phyloP scores from a whole-genome alignment of 30 jellyfish, hydroid and myxozoan species.

The Aurelia coerulea region DNA sequence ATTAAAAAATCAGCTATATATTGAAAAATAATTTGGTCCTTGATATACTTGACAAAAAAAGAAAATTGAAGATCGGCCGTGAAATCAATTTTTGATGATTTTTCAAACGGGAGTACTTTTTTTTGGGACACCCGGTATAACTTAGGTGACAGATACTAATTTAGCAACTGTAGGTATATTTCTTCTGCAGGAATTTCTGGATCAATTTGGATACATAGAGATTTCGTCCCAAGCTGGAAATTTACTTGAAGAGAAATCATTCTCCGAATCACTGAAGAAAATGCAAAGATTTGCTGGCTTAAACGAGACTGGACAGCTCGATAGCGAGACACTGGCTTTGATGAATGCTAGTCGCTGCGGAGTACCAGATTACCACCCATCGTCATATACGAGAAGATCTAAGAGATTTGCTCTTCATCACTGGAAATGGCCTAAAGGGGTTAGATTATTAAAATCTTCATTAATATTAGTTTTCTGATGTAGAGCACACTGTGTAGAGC shows the following conservation, averaged over 20 bases:
- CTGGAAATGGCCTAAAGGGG: slow-evolving; percentile 73
- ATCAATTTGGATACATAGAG: slow-evolving; percentile 55
- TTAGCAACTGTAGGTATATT: background rate
- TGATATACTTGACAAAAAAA: too few species aligned
- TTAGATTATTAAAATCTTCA: background rate
- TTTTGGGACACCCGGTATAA: too few species aligned
- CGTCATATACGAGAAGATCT: slow-evolving; percentile 6
- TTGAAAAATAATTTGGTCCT: too few species aligned
- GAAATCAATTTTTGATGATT: too few species aligned
- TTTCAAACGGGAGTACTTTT: too few species aligned
- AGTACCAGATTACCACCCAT: slow-evolving; percentile 54
- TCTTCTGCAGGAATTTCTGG: slow-evolving; percentile 55
- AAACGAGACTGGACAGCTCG: slow-evolving; percentile 69
- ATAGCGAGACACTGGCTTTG: slow-evolving; percentile 47
- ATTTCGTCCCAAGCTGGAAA: slow-evolving; percentile 17
- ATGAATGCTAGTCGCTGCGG: slow-evolving; percentile 80
- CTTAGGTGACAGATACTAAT: too few species aligned
- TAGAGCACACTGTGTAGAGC: too few species aligned
- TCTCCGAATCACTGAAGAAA: slow-evolving; percentile 32
- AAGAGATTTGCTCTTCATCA: slow-evolving; percentile 62
- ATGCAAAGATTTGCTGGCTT: slow-evolving; percentile 82
- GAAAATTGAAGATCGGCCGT: too few species aligned
- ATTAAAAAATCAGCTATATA: too few species aligned
- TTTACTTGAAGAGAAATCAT: slow-evolving; percentile 16
- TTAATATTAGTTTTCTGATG: too few species aligned